Base-by-base conservation (phyloP, 2,888 invertebrate genomes). In the Eulithis prunata region DNA sequence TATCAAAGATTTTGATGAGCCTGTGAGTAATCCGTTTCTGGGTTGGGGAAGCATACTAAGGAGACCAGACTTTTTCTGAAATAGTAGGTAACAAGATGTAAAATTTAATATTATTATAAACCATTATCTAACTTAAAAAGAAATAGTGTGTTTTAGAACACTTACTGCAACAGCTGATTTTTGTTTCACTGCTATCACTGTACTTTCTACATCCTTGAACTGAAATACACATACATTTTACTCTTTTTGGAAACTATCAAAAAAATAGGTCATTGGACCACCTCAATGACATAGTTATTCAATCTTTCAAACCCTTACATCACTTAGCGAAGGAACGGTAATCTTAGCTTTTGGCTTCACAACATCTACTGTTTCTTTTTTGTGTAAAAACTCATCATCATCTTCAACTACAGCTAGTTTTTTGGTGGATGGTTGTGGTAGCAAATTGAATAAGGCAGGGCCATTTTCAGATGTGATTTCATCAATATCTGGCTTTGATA, bases 11-110 rank as follows among this genome's bases (percentile, higher is more conserved):
- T 66, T 74, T 47, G 89, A 87, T 71, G 86, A 90, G 54, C 85
- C 79, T 61, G 87, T 71, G 45, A 73, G 81, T 4, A 84, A 78
- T 53, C 82, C 85, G 77, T 91, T 90, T 86, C 93, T 95, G 12
- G 97, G 97, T 73, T 95, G 94, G 8, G 97, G 97, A 51, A 97
- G 84, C 52, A 97, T 87, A 64, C 95, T 94, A 54, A 97, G 93
- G 10, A 97, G 86, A 8, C 96, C 95, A 13, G 95, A 94, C 70
- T 94, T 94, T 89, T 94, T 95, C 95, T 95, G 81, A 14, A 64
- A 65, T 36, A 10, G 12, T n/a, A n/a, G n/a, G n/a, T 32, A 52
- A 52, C 10, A 8, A 60, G 4, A 52, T 32, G 32, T 32, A 5
- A 32, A 32, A 32, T 32, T 8, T 28, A 52, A 32, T 12, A n/a